Evolutionary conservation across 64 coral and sea anemone species (phyloP), one percentile per base, ranked within the genome.

Genomic region (Catalaphyllia jardinei): DNA sequence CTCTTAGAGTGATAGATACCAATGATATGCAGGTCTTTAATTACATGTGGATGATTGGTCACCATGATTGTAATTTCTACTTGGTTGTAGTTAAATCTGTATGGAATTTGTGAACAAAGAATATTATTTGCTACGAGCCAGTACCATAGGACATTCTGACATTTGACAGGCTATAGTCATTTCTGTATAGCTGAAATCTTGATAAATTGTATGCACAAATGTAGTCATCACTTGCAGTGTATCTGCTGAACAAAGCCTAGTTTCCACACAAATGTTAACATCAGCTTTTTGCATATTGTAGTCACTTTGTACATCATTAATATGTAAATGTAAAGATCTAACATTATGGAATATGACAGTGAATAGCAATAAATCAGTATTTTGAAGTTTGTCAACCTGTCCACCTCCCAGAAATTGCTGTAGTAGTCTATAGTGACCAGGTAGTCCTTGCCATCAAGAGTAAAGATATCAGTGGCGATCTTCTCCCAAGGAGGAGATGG

Each of bases 311-410:
- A 86, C 28, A 74, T 92, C 82, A 60, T 78, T 18, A 87, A 78
- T 86, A 29, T 92, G 90, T 49, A 92, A 30, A 86, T 92, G 90
- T 52, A 87, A 16, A 67, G 82, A 92, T 92, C 90, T 50, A 62
- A 75, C 89, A 92, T 92, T 92, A 74, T 92, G 79, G 52, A 92
- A 92, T 76, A 92, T 89, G 52, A 89, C 57, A 10, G 87, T 89
- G 73, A 63, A 62, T 38, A 78, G 52, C 79, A 75, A 79, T 79
- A 59, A 89, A 89, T 77, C 87, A 30, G 31, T 63, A 89, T 89
- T 77, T 89, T 65, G 74, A 39, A 79, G 87, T 25, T 74, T 78
- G 18, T 31, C 57, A 22, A 16, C 20, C 17, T 54, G 87, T n/a
- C n/a, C n/a, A n/a, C n/a, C n/a, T n/a, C n/a, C n/a, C n/a, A n/a